Conservation (phyloP, 2,113 vertebrate species). For the Dasyornis broadbenti region DNA sequence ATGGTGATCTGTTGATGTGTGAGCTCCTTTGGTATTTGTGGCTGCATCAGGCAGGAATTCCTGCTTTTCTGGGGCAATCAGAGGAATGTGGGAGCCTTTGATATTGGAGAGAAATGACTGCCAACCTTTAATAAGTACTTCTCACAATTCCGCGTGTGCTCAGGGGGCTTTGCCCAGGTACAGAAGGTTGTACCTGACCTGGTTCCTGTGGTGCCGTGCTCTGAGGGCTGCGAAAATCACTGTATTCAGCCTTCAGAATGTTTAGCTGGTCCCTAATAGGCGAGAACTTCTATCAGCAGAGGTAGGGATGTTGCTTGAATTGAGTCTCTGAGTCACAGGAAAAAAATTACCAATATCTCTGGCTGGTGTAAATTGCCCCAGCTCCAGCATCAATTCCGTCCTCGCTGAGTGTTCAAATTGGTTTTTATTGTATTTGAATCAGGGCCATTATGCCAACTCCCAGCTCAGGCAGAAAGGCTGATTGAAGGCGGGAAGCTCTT, state of each 20-base stretch:
- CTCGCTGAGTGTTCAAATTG: neutral
- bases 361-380: neutral
- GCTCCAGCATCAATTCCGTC: neutral
- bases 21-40: neutral
- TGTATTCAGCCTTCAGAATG: neutral
- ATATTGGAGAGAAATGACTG: neutral
- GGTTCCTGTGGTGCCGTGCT: neutral
- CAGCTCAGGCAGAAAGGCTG: neutral
- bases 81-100: neutral
- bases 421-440: neutral
- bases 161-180: neutral
- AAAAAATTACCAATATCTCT: neutral
- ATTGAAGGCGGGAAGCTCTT: neutral
- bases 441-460: neutral
- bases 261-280: neutral
- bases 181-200: neutral
- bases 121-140: neutral
- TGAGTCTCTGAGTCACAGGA: neutral
- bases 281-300: neutral
- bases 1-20: neutral
- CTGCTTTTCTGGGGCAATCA: neutral
- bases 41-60: neutral
- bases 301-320: neutral
- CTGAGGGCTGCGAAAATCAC: neutral
- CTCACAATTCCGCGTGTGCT: rapidly evolving